These are phyloP conservation scores for Cynopterus sphinx DNA, from an alignment of 2,797 vertebrate genomes.

Conservation along the genomic window DNA sequence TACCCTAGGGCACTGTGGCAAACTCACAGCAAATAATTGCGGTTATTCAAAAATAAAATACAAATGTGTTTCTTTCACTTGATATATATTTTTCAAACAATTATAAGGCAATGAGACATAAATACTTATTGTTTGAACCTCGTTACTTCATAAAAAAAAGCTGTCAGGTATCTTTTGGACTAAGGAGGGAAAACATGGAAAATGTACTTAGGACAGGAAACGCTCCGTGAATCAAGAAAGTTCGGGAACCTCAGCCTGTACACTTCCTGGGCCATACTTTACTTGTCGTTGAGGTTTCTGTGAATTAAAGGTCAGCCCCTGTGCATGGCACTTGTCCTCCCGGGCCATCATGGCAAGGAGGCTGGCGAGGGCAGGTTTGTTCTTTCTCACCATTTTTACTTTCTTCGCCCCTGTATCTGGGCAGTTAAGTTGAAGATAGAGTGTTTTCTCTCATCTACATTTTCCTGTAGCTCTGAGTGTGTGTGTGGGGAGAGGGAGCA, in stretches of 20 bases:
- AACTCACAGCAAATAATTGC: neutral
- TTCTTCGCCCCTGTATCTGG: neutral
- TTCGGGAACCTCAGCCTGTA: neutral
- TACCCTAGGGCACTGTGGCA: neutral
- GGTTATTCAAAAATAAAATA: neutral
- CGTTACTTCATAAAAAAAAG: slow-evolving; percentile 10
- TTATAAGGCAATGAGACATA: neutral
- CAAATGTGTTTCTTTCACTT: neutral
- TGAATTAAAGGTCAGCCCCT: neutral
- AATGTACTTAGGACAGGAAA: neutral
- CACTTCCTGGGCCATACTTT: neutral
- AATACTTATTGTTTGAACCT: neutral
- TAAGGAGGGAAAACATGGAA: neutral
- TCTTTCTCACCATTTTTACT: neutral
- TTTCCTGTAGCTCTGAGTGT: neutral
- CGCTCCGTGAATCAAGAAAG: neutral
- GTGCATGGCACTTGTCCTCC: neutral
- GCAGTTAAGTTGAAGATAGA: neutral
- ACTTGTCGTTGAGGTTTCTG: neutral
- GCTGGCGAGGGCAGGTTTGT: neutral
- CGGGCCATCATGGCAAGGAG: neutral
- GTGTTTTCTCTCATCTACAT: neutral
- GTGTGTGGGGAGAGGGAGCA: neutral
- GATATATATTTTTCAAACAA: neutral
- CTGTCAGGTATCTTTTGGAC: neutral